phyloP scores from a whole-genome alignment of 2,888 invertebrate genomes.

The Lycophotia porphyrea region DNA sequence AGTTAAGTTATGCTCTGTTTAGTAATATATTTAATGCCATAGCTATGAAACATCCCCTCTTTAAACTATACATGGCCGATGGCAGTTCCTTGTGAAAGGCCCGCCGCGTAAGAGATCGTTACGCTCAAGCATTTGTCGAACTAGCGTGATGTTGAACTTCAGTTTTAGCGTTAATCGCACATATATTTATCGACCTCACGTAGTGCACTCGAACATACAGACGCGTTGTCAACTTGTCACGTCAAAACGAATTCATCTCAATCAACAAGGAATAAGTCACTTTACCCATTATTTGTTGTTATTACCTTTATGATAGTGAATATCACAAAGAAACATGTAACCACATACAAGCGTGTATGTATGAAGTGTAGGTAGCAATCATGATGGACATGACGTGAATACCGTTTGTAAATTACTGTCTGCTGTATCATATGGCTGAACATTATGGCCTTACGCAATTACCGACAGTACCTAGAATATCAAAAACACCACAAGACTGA shows the following conservation, averaged over 20 bases:
- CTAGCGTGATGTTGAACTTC: too few species aligned
- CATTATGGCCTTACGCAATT: background rate
- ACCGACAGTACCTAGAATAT: background rate
- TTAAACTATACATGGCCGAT: background rate
- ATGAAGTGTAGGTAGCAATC: background rate
- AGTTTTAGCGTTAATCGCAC: too few species aligned
- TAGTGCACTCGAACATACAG: background rate
- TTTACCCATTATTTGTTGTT: conserved; percentile 4
- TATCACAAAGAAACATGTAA: background rate
- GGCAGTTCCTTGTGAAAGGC: background rate
- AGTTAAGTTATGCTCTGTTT: background rate
- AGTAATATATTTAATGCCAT: background rate
- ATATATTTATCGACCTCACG: background rate
- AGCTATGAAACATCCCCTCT: background rate
- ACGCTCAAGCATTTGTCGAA: too few species aligned
- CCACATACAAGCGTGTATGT: background rate
- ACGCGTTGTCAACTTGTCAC: background rate
- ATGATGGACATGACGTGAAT: conserved; percentile 7
- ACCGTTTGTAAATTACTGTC: background rate
- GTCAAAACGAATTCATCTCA: background rate
- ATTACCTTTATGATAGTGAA: background rate
- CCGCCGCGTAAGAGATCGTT: too few species aligned
- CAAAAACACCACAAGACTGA: background rate
- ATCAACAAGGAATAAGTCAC: conserved; percentile 4
- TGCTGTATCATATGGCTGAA: background rate